These are phyloP conservation scores for Acronicta leporina DNA, from an alignment of 2,888 invertebrate species.

Conservation along the genomic window DNA sequence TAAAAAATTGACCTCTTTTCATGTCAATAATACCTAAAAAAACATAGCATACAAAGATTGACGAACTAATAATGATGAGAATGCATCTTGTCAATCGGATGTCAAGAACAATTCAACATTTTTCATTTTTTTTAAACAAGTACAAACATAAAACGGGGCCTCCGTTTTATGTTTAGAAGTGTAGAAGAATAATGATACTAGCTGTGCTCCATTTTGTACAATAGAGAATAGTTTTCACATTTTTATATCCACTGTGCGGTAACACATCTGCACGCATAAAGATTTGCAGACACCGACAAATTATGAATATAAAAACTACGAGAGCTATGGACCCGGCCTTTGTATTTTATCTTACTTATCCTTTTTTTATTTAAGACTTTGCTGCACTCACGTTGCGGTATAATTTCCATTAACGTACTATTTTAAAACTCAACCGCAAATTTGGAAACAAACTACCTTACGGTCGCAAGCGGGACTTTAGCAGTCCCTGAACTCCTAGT, in stretches of 20 bases:
- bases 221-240: slow-evolving; percentile 13
- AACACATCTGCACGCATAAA: slow-evolving; percentile 13
- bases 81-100: background rate
- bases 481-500: too few relatives aligned
- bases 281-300: slow-evolving; percentile 10
- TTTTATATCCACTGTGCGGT: slow-evolving; percentile 13
- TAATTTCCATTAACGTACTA: background rate
- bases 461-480: too few relatives aligned
- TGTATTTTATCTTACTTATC: background rate
- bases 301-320: slow-evolving; percentile 6
- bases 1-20: too few relatives aligned
- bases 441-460: too few relatives aligned
- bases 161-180: too few relatives aligned
- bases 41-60: too few relatives aligned
- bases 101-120: background rate
- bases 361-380: background rate
- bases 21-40: too few relatives aligned
- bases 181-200: slow-evolving; percentile 7
- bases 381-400: background rate
- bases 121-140: slow-evolving; percentile 4
- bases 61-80: background rate
- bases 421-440: too few relatives aligned
- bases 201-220: slow-evolving; percentile 1
- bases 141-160: too few relatives aligned
- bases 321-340: background rate